A percentile compares a stretch with the other conserved stretches of the same genome.
These are phyloP conservation scores for Ypsolopha sequella DNA, from an alignment of 2,888 invertebrate genomes.

Conservation along the genomic window DNA sequence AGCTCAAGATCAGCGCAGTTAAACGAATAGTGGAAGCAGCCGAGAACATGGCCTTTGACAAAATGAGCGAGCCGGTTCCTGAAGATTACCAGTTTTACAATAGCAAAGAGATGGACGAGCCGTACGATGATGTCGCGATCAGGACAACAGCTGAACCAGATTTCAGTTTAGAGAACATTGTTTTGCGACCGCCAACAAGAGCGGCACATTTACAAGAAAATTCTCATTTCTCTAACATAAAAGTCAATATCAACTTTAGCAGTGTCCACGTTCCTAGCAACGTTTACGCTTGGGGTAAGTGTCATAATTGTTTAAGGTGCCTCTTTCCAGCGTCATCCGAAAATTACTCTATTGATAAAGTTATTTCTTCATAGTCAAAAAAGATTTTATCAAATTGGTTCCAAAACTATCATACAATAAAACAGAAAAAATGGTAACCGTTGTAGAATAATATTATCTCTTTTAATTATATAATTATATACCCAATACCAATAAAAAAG, in stretches of 20 bases:
- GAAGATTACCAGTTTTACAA: conserved; percentile 78
- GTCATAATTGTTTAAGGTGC: conserved; percentile 5
- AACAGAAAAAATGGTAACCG: too few relatives aligned
- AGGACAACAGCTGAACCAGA: conserved; percentile 68
- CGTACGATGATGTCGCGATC: conserved; percentile 59
- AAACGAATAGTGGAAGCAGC: conserved; percentile 91
- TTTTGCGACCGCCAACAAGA: conserved; percentile 67
- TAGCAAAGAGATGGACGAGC: conserved; percentile 77
- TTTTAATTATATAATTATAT: too few relatives aligned
- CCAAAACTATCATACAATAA: too few relatives aligned
- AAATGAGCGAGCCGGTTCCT: conserved; percentile 61
- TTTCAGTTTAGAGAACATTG: conserved; percentile 60
- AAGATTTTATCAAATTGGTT: too few relatives aligned
- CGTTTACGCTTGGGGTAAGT: conserved; percentile 88
- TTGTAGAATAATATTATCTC: too few relatives aligned
- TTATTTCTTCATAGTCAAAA: too few relatives aligned
- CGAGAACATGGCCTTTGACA: conserved; percentile 81
- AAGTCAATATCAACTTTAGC: conserved; percentile 83
- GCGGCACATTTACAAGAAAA: conserved; percentile 76
- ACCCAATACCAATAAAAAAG: too few relatives aligned
- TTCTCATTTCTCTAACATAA: conserved; percentile 82
- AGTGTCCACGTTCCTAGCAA: conserved; percentile 97
- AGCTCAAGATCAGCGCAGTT: conserved; percentile 88
- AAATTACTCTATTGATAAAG: not conserved
- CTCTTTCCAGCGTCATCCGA: too few relatives aligned